Base-by-base conservation (phyloP, 2,113 vertebrate species). In the Peromyscus leucopus region DNA sequence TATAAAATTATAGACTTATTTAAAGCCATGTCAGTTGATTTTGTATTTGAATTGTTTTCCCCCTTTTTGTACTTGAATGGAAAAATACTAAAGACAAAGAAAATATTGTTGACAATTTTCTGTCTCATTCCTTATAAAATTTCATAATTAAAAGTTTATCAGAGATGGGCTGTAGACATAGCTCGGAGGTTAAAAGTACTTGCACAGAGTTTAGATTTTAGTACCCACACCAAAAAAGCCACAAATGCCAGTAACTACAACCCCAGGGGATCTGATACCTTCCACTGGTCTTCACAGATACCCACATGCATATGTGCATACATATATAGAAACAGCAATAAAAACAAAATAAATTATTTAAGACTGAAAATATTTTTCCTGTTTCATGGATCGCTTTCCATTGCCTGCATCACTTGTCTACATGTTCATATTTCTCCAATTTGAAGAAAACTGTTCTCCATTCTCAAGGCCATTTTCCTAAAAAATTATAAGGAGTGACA, bases 391-490 rank as follows among this genome's bases (percentile, higher is more conserved):
- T 92, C 39, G 91, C 63, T 93, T 87, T 8, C 90, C 90, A 97
- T 67, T 83, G 48, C 46, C 33, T 87, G 67, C 88, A 79, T 89
- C 71, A 48, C 83, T 89, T 92, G 31, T 78, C n/a, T 93, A 39
- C 72, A 85, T 72, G n/a, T 79, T 94, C 93, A 17, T 83, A 90
- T 97, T 92, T 97, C 33, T 21, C 76, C 94, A 84, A 57, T 95
- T 74, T 63, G 11, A 80, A 75, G 74, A 96, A 98, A 97, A 85
- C 71, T 76, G 67, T 94, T 80, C 48, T 63, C 19, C 46, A 93
- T 98, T 98, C 95, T 97, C 97, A 96, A 75, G 86, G 92, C 97
- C 82, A 90, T 93, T 97, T 94, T 48, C 97, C 83, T 95, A 83
- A 76, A 83, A 76, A 94, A 91, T 83, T n/a, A 88, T 42, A 71